These are phyloP conservation scores for Caenorhabditis sp. DNA, from an alignment of 2,888 invertebrate genomes.

Conservation along the genomic window DNA sequence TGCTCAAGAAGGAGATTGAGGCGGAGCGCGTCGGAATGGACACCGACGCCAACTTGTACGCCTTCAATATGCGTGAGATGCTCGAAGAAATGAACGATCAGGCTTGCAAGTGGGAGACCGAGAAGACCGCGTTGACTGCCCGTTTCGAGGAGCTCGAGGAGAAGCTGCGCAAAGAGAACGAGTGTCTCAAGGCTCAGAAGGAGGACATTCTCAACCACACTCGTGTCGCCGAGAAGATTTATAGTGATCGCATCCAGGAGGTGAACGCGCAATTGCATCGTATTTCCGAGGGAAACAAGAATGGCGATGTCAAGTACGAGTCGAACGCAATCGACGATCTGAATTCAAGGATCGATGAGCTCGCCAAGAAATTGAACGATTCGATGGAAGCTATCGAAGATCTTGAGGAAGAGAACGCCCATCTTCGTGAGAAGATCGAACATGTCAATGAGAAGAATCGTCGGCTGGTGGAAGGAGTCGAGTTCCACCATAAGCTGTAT, in stretches of 20 bases:
- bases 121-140: not conserved
- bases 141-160: slow-evolving; percentile 3
- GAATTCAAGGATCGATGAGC: not conserved
- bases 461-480: not conserved
- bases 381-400: slow-evolving; percentile 26
- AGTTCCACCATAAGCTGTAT: not conserved
- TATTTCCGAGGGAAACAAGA: not conserved
- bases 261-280: not conserved
- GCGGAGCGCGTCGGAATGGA: not conserved
- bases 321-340: not conserved
- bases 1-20: not conserved
- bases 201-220: slow-evolving; percentile 37
- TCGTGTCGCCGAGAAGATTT: slow-evolving; percentile 21
- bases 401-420: not conserved
- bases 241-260: not conserved
- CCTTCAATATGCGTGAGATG: not conserved
- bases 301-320: not conserved
- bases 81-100: slow-evolving; percentile 15
- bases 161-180: slow-evolving; percentile 11
- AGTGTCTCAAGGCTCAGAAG: slow-evolving; percentile 23
- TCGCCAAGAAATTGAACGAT: slow-evolving; percentile 6
- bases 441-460: not conserved
- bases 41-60: not conserved
- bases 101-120: not conserved
- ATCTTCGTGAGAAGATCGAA: slow-evolving; percentile 2